These are phyloP conservation scores for Proteles cristata DNA, from an alignment of 2,113 vertebrate genomes.

Conservation along the genomic window DNA sequence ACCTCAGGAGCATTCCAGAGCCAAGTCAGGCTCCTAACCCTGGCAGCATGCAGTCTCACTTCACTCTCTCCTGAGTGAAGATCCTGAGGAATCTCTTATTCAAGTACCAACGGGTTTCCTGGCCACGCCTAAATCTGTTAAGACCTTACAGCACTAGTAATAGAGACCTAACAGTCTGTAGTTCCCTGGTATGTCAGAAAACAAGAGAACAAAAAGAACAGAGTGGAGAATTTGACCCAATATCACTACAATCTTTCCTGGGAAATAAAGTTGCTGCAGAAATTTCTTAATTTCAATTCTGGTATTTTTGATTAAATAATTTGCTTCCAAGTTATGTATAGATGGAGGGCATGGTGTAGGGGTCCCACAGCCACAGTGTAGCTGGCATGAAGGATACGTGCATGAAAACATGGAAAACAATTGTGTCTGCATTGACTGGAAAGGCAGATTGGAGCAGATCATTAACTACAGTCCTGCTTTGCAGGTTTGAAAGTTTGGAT, in stretches of 20 bases:
- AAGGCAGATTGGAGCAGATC: neutral
- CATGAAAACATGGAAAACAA: neutral
- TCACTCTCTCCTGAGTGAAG: neutral
- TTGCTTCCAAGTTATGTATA: neutral
- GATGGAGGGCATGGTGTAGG: neutral
- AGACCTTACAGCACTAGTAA: neutral
- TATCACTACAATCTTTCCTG: neutral
- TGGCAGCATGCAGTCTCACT: neutral
- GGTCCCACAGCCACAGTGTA: neutral
- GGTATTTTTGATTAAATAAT: conserved; percentile 2
- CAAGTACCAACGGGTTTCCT: neutral
- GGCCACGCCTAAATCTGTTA: neutral
- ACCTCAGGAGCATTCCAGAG: neutral
- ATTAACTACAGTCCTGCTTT: neutral
- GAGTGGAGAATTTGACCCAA: neutral
- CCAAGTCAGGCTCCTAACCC: neutral
- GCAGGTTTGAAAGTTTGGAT: neutral
- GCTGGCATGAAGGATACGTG: neutral
- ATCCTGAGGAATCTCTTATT: neutral
- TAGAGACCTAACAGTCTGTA: neutral
- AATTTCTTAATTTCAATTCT: conserved; percentile 28
- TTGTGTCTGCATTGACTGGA: neutral
- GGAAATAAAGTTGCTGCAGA: neutral
- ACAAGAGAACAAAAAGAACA: neutral
- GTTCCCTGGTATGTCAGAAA: neutral